These are phyloP conservation scores for Morpho achilles DNA, from an alignment of 2,888 invertebrate species.

Conservation along the genomic window DNA sequence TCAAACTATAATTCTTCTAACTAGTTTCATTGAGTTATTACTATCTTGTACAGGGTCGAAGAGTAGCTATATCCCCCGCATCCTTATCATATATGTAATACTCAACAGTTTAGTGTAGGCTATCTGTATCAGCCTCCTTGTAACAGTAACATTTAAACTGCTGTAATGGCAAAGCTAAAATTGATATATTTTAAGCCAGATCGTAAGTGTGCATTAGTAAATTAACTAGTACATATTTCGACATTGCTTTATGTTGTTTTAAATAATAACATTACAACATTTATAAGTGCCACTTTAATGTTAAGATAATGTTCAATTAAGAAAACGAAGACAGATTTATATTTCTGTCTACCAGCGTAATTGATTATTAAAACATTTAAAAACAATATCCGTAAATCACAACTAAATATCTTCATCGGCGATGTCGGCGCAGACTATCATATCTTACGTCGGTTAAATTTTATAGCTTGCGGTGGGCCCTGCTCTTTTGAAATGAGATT, in stretches of 20 bases:
- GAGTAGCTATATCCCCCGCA: too few relatives aligned
- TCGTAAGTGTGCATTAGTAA: too few relatives aligned
- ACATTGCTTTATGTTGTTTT: too few relatives aligned
- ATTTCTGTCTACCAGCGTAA: conserved; percentile 12
- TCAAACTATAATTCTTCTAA: too few relatives aligned
- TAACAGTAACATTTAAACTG: too few relatives aligned
- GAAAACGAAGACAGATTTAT: conserved; percentile 16
- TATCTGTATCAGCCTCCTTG: too few relatives aligned
- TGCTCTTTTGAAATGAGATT: conserved; percentile 61
- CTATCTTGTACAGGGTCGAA: too few relatives aligned
- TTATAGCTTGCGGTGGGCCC: conserved; percentile 49
- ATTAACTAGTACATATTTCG: background rate
- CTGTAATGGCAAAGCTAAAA: too few relatives aligned
- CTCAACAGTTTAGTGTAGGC: too few relatives aligned
- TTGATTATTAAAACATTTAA: conserved; percentile 16
- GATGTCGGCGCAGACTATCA: conserved; percentile 26
- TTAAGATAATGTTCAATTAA: conserved; percentile 18
- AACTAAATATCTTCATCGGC: conserved; percentile 29
- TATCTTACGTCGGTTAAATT: conserved; percentile 37
- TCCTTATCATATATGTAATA: too few relatives aligned
- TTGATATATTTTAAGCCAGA: too few relatives aligned
- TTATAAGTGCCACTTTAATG: background rate
- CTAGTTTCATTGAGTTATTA: too few relatives aligned
- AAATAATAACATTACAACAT: background rate
- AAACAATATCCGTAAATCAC: conserved; percentile 29